Evolutionary conservation across 23 tunicate genomes (phyloP).

Genomic region (Styela clava): DNA sequence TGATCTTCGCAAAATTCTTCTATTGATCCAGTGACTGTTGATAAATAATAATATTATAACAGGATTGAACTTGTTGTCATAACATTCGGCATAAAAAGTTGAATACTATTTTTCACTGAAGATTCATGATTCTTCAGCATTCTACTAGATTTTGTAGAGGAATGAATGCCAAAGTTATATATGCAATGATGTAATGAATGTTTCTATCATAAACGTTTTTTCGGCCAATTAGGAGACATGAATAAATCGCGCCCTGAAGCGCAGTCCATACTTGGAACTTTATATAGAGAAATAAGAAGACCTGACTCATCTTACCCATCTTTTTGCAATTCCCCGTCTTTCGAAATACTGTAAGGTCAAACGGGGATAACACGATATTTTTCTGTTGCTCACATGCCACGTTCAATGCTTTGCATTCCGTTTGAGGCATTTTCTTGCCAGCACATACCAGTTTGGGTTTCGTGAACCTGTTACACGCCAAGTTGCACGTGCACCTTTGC

Average conservation of each 20-base stretch:
- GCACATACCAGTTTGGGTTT: neutral
- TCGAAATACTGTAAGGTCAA: neutral
- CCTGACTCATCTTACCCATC: neutral
- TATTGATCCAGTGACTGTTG: neutral
- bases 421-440: neutral
- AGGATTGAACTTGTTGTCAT: neutral
- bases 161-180: too few species aligned
- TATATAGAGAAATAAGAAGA: too few species aligned
- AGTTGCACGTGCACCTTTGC: slow-evolving; percentile 13
- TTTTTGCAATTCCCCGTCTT: neutral
- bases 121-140: too few species aligned
- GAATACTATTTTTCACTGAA: too few species aligned
- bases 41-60: neutral
- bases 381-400: neutral
- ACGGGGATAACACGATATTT: neutral
- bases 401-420: slow-evolving; percentile 9
- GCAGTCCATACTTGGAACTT: too few species aligned
- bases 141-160: too few species aligned
- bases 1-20: slow-evolving; percentile 13
- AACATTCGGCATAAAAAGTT: neutral
- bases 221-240: too few species aligned
- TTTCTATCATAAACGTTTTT: too few species aligned
- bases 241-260: too few species aligned
- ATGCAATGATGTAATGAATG: too few species aligned
- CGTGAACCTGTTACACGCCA: neutral